phyloP scores from a whole-genome alignment of 2,797 vertebrate genomes.

The Manis pentadactyla region DNA sequence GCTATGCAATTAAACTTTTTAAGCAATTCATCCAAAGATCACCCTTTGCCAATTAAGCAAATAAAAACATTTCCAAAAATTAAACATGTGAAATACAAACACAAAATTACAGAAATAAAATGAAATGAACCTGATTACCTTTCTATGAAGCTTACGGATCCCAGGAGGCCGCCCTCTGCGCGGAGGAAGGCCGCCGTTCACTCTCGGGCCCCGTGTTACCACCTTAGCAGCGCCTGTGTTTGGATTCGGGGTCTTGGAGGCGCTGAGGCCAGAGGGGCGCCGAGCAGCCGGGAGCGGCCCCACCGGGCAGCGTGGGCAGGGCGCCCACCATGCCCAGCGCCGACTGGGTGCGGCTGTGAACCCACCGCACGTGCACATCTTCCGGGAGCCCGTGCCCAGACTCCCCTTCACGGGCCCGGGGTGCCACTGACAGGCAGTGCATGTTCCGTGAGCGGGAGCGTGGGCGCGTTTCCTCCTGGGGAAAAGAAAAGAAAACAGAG shows the following conservation, averaged over 20 bases:
- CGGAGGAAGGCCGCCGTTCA: not conserved
- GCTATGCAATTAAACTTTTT: not conserved
- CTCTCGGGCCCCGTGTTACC: not conserved
- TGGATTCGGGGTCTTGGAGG: not conserved
- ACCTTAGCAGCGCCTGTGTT: not conserved
- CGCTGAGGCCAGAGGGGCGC: not conserved
- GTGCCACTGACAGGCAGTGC: not conserved
- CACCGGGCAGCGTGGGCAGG: no score
- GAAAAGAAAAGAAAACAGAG: not conserved
- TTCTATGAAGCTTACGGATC: not conserved
- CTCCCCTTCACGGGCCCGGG: not conserved
- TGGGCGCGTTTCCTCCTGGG: not conserved
- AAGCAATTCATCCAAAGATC: not conserved
- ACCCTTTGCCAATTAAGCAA: not conserved
- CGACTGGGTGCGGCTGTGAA: no score
- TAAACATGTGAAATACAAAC: not conserved
- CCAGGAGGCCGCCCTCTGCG: not conserved
- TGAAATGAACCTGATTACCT: not conserved
- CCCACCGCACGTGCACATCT: no score
- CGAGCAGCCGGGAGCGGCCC: not conserved
- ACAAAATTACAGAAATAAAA: not conserved
- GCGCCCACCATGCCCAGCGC: no score
- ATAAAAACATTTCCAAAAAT: not conserved
- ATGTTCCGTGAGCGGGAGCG: not conserved
- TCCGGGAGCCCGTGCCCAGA: not conserved